Evolutionary conservation across 2,797 vertebrate genomes (phyloP).

Genomic region (Ctenopoma multispine): DNA sequence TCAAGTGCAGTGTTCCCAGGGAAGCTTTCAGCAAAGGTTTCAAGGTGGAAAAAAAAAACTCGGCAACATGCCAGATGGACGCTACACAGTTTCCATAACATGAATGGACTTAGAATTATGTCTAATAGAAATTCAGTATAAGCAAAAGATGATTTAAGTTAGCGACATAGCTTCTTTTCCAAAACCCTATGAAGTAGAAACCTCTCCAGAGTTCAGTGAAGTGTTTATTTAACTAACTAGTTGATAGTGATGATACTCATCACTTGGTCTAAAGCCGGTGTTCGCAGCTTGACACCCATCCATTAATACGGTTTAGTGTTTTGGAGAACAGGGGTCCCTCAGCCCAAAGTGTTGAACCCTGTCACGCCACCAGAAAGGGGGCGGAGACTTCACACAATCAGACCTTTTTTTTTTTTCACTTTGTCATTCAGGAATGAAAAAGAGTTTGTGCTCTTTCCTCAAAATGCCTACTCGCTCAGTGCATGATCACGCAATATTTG

Average conservation of each 20-base stretch:
- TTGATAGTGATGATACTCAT: conserved; percentile 39
- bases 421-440: conserved; percentile 44
- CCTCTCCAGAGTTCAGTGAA: conserved; percentile 10
- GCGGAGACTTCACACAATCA: conserved; percentile 58
- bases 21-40: conserved; percentile 72
- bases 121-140: neutral
- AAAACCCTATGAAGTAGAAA: neutral
- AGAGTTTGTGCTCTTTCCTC: conserved; percentile 3
- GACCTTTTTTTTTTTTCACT: neutral
- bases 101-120: conserved; percentile 41
- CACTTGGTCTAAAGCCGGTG: conserved; percentile 46
- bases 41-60: conserved; percentile 29
- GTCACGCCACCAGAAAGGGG: conserved; percentile 77
- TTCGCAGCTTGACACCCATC: conserved; percentile 65
- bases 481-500: conserved; percentile 73
- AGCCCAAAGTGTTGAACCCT: conserved; percentile 58
- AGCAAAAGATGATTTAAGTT: neutral
- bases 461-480: conserved; percentile 8
- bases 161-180: neutral
- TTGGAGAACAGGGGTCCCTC: conserved; percentile 54
- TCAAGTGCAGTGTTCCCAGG: conserved; percentile 40
- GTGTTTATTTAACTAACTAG: conserved; percentile 52
- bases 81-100: conserved; percentile 26
- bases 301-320: conserved; percentile 55
- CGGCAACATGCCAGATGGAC: conserved; percentile 11